Evolutionary conservation across 2,113 vertebrate genomes (phyloP).

Genomic region (Uropsilus gracilis): DNA sequence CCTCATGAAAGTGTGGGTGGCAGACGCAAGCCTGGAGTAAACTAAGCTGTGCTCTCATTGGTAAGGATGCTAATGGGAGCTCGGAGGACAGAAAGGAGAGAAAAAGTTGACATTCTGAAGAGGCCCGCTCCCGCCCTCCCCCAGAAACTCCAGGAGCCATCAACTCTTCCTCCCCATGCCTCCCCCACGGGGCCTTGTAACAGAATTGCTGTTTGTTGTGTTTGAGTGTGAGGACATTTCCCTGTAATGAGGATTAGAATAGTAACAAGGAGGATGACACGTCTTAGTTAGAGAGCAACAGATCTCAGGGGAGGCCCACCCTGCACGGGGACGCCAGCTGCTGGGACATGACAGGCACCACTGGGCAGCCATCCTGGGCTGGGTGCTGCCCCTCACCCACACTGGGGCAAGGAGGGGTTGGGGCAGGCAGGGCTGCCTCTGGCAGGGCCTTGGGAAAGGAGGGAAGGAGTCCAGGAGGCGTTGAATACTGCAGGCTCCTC

Average conservation of each 20-base stretch:
- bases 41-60: not conserved
- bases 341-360: not conserved
- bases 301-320: not conserved
- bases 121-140: not conserved
- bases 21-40: not conserved
- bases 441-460: constrained; percentile 52
- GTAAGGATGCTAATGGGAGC: not conserved
- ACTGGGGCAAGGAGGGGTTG: not conserved
- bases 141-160: constrained; percentile 35
- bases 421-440: not conserved
- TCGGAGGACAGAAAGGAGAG: constrained; percentile 13
- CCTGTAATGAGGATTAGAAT: constrained; percentile 80
- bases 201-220: constrained; percentile 52
- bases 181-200: constrained; percentile 19
- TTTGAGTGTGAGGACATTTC: constrained; percentile 63
- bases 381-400: not conserved
- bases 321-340: not conserved
- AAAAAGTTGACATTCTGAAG: constrained; percentile 45
- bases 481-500: not conserved
- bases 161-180: no score
- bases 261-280: constrained; percentile 71
- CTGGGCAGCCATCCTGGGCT: not conserved
- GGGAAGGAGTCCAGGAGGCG: not conserved
- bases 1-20: not conserved
- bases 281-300: constrained; percentile 15